Base-by-base conservation (phyloP, 2,797 vertebrate species). In the Centroberyx gerrardi region DNA sequence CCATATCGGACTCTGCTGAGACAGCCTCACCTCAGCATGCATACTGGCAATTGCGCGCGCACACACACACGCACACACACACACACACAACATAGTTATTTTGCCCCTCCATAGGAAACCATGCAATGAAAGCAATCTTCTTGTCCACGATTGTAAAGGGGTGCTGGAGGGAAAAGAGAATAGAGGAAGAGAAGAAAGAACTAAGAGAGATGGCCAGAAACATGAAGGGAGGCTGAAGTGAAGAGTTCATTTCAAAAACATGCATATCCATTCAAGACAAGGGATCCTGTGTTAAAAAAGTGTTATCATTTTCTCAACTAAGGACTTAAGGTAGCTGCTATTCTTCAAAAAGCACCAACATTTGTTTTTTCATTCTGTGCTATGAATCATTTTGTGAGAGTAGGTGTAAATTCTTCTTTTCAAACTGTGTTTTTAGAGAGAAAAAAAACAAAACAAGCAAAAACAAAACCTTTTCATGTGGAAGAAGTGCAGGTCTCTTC, bases 351-450 rank as follows among this genome's bases (percentile, higher is more conserved):
- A 49, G 59, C 74, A 60, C 51, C 31, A 63, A 22, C 9, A 44
- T 8, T 44, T 44, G 3, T 10, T 44, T 44, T 44, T 44, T 44
- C 9, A 10, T 28, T 1, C 0, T 38, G 17, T 18, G 17, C 58
- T 42, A 56, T 58, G 27, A 70, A 66, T 79, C 49, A 72, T 49
- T 72, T 59, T 2, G 58, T 55, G 14, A 68, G 69, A 58, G 56
- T 42, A 48, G 44, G 46, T 33, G 55, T 62, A 0, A 44, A 38
- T 22, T 22, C 44, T 58, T 31, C 42, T n/a, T 70, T 61, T 61
- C 12, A 59, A 62, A 68, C 17, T 10, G 27, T 15, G 54, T 66
- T 86, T 76, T 68, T 38, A 46, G 63, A 84, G 53, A 72, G 68
- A 66, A 15, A 5, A 78, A 52, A 52, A 72, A 49, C 61, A 49